These are phyloP conservation scores for Xanthia icteritia DNA, from an alignment of 2,888 invertebrate genomes.

Conservation along the genomic window DNA sequence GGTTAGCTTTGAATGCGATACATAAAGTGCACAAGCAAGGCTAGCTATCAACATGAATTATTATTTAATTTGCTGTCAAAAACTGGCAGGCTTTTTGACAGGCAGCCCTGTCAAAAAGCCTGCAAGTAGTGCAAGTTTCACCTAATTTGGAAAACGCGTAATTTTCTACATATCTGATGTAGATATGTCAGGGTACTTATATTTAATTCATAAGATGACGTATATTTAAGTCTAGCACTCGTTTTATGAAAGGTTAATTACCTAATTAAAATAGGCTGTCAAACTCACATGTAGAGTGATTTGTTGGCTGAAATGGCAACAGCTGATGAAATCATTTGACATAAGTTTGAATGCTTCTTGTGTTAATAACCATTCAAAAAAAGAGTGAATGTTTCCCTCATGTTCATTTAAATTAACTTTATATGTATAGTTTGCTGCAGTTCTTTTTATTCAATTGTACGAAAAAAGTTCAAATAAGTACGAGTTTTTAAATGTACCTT, in stretches of 20 bases:
- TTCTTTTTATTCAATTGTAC: too few species aligned
- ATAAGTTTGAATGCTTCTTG: neutral
- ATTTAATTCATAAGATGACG: slow-evolving; percentile 39
- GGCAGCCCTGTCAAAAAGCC: neutral
- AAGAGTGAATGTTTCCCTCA: neutral
- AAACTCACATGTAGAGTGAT: neutral
- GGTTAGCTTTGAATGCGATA: neutral
- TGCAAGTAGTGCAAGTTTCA: neutral
- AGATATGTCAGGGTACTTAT: slow-evolving; percentile 6
- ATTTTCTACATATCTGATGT: neutral
- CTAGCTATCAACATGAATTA: neutral
- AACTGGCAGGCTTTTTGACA: too few species aligned
- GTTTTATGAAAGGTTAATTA: neutral
- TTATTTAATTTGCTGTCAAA: neutral
- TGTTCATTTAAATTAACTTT: too few species aligned
- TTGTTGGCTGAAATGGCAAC: neutral
- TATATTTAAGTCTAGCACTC: neutral
- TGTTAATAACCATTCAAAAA: neutral
- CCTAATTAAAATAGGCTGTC: neutral
- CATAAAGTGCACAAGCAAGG: neutral
- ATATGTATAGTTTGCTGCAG: too few species aligned
- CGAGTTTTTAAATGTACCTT: too few species aligned
- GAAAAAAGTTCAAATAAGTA: too few species aligned
- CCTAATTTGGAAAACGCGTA: neutral
- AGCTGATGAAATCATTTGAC: neutral